A percentile compares a stretch with the other conserved stretches of the same genome.
Conservation (phyloP, 2,113 vertebrate genomes). For the Otocyon megalotis region DNA sequence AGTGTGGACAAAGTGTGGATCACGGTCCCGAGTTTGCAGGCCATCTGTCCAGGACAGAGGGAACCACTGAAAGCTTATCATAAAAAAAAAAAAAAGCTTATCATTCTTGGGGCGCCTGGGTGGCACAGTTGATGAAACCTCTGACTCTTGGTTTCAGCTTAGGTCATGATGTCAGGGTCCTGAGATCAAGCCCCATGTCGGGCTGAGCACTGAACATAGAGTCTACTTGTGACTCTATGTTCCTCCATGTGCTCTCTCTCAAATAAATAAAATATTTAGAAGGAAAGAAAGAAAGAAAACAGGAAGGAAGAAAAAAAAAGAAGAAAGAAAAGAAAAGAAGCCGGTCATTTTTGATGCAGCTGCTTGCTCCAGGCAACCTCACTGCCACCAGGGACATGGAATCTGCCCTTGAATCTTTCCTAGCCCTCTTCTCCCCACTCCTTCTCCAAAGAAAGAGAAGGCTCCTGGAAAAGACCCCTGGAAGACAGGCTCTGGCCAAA, state of each 20-base stretch:
- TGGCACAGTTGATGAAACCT: not conserved
- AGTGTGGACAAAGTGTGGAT: not conserved
- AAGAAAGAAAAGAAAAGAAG: too few relatives aligned
- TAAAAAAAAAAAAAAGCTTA: not conserved
- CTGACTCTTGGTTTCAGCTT: not conserved
- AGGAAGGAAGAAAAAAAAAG: not conserved
- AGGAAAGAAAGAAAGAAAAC: too few relatives aligned
- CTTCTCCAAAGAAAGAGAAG: not conserved
- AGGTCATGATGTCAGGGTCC: not conserved
- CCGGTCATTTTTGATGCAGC: not conserved
- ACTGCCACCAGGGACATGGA: not conserved
- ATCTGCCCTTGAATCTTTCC: not conserved
- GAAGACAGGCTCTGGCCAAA: not conserved
- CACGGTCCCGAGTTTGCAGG: not conserved
- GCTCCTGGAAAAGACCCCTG: not conserved
- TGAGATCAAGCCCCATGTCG: not conserved
- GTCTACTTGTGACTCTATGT: not conserved
- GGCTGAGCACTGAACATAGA: not conserved
- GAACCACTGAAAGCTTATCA: not conserved
- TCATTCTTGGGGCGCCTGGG: too few relatives aligned
- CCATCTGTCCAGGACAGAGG: not conserved
- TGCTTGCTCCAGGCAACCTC: not conserved
- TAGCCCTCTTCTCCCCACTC: too few relatives aligned
- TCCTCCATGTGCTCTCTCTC: not conserved
- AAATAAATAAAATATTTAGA: not conserved